These are phyloP conservation scores for Lepilemur ruficaudatus DNA, from an alignment of 2,797 vertebrate genomes.

Conservation along the genomic window DNA sequence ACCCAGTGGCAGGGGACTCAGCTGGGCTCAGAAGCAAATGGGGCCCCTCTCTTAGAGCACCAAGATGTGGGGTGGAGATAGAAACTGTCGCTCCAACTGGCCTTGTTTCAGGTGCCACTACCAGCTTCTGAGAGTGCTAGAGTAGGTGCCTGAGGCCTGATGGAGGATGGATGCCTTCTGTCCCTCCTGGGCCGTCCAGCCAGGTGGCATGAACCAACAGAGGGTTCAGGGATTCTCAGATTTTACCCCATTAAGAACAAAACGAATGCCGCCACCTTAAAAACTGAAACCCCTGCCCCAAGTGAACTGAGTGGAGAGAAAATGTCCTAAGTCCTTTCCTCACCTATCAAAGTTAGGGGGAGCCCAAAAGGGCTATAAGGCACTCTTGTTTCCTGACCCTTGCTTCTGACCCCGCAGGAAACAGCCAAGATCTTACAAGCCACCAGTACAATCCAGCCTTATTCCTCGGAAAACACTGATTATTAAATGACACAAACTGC, in stretches of 20 bases:
- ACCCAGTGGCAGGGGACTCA: neutral
- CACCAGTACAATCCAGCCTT: slow-evolving; percentile 41
- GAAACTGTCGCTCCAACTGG: neutral
- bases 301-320: neutral
- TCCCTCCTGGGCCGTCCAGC: neutral
- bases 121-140: neutral
- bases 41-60: neutral
- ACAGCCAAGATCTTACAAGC: slow-evolving; percentile 9
- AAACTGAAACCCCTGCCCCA: neutral
- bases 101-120: neutral
- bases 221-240: neutral
- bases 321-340: neutral
- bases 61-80: neutral
- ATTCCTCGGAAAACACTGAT: slow-evolving; percentile 47
- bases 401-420: slow-evolving; percentile 49
- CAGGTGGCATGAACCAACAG: neutral
- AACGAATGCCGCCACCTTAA: neutral
- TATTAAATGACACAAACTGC: slow-evolving; percentile 47
- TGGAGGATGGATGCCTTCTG: neutral
- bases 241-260: slow-evolving; percentile 4
- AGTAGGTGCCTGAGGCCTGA: neutral
- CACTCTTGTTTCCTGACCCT: slow-evolving; percentile 41
- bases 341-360: neutral
- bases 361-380: neutral
- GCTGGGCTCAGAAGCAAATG: neutral